Conservation (phyloP, 53 echinoderm and acorn worm species). For the Paelopatides confundens region DNA sequence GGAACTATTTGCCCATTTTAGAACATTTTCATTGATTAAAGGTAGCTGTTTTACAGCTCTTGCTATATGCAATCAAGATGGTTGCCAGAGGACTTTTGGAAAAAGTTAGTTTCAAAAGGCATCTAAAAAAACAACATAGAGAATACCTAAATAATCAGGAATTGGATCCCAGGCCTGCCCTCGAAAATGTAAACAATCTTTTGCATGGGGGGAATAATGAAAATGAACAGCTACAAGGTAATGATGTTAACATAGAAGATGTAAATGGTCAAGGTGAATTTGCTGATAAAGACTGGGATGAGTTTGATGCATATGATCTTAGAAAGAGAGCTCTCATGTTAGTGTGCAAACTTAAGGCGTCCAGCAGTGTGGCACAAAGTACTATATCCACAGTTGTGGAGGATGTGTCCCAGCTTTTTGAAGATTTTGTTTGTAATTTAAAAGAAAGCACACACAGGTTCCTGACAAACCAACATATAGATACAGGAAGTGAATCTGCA, state of each 20-base stretch:
- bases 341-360: constrained; percentile 30
- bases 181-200: not conserved
- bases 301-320: constrained; percentile 48
- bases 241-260: not conserved
- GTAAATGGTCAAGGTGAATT: not conserved
- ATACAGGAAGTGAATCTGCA: constrained; percentile 40
- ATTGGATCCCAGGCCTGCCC: not conserved
- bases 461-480: constrained; percentile 38
- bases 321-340: constrained; percentile 46
- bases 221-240: not conserved
- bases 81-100: not conserved
- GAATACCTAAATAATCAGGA: not conserved
- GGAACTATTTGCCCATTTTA: not conserved
- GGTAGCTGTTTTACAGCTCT: not conserved
- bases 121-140: not conserved
- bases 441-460: constrained; percentile 34
- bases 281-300: constrained; percentile 46
- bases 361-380: constrained; percentile 59
- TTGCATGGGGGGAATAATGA: not conserved
- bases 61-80: not conserved
- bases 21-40: not conserved
- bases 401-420: constrained; percentile 38
- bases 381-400: constrained; percentile 51
- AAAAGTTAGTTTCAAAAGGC: constrained; percentile 12
- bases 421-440: constrained; percentile 48